These are phyloP conservation scores for Anoura caudifer DNA, from an alignment of 2,113 vertebrate species.

Conservation along the genomic window DNA sequence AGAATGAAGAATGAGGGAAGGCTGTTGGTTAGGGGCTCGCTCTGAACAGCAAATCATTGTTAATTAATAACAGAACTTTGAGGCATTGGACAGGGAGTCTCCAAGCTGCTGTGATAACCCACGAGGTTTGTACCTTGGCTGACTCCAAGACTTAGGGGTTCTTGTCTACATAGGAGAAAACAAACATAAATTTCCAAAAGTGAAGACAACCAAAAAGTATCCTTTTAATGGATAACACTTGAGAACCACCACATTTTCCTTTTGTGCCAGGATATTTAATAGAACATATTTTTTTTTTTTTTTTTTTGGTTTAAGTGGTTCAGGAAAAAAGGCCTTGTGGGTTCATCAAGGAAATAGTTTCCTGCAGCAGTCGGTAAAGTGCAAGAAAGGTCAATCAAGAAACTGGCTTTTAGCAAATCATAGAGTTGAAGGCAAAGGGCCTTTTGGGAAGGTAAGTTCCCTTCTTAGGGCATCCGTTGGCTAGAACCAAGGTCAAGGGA, in stretches of 20 bases:
- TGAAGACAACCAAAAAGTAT: not conserved
- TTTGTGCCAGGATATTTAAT: not conserved
- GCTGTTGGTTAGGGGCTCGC: not conserved
- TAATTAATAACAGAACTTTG: not conserved
- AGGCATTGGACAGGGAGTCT: not conserved
- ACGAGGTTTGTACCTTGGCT: not conserved
- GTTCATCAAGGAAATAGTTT: not conserved
- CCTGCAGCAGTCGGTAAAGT: not conserved
- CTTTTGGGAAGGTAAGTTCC: not conserved
- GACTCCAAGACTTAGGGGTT: not conserved
- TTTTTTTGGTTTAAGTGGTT: not conserved
- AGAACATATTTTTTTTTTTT: not conserved
- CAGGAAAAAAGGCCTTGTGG: not conserved
- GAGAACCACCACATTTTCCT: not conserved
- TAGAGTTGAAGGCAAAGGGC: not conserved
- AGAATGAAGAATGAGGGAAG: not conserved
- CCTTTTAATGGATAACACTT: not conserved
- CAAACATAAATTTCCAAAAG: not conserved
- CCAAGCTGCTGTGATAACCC: not conserved
- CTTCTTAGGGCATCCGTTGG: not conserved
- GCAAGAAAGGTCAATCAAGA: not conserved
- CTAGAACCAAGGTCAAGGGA: not conserved
- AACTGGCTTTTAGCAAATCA: not conserved
- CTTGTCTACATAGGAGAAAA: not conserved
- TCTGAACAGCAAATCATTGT: not conserved